Percentiles rank a stretch among this genome's conserved stretches.
Evolutionary conservation across 2,113 vertebrate species (phyloP).

Genomic region (Larimichthys crocea): DNA sequence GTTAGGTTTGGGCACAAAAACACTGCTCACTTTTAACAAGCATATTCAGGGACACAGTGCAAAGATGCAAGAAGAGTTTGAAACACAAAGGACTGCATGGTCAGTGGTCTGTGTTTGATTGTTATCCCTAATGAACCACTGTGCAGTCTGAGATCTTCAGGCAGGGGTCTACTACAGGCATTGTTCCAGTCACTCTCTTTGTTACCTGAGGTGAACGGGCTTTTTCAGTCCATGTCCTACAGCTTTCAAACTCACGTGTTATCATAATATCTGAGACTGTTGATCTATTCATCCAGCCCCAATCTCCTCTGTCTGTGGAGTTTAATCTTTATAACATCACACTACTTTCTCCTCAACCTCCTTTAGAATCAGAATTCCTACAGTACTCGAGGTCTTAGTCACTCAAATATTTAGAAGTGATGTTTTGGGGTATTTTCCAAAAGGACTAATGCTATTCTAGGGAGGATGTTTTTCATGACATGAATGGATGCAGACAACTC

Average conservation of each 20-base stretch:
- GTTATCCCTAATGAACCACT: neutral
- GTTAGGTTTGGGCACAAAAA: no score
- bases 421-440: neutral
- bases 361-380: neutral
- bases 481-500: neutral
- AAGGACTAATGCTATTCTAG: neutral
- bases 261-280: neutral
- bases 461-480: neutral
- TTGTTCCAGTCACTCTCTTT: slow-evolving; percentile 3
- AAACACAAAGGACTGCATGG: neutral
- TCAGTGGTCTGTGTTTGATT: neutral
- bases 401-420: neutral
- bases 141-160: neutral
- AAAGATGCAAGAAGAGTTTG: no score
- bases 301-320: neutral
- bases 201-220: neutral
- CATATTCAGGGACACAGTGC: no score
- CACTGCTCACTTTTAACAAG: no score
- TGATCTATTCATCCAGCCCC: neutral
- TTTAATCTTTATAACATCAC: neutral
- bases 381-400: neutral
- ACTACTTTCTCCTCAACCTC: neutral
- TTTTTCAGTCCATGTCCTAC: neutral
- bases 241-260: neutral
- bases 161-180: neutral